phyloP scores from a whole-genome alignment of 2,797 vertebrate genomes.

The Staurois parvus region DNA sequence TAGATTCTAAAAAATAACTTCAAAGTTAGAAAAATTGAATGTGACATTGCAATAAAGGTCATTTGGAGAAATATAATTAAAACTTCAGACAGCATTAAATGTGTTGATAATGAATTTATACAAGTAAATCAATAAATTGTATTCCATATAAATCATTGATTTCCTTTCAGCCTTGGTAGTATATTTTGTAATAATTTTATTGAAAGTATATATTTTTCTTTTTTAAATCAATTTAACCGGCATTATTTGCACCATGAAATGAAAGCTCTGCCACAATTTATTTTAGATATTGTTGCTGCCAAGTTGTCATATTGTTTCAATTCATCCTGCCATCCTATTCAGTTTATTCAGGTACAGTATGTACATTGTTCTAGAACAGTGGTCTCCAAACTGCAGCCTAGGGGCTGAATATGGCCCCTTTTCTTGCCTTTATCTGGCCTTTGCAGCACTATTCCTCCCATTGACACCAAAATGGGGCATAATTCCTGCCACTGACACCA shows the following conservation, averaged over 20 bases:
- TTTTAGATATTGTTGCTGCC: neutral
- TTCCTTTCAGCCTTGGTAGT: slow-evolving; percentile 1
- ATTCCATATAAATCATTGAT: slow-evolving; percentile 23
- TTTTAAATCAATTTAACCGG: neutral
- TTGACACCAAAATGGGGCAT: no score
- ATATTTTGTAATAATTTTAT: slow-evolving; percentile 11
- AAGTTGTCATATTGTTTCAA: neutral
- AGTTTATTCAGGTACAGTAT: no score
- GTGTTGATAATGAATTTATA: slow-evolving; percentile 23
- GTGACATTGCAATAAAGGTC: slow-evolving; percentile 46
- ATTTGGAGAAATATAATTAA: slow-evolving; percentile 48
- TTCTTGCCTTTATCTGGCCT: no score
- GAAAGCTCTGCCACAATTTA: neutral
- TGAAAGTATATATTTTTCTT: neutral
- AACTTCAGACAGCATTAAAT: slow-evolving; percentile 47
- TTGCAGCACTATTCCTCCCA: no score
- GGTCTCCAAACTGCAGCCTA: no score
- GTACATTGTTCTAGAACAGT: no score
- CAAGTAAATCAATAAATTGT: slow-evolving; percentile 19
- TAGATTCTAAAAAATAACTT: slow-evolving; percentile 32
- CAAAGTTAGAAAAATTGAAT: slow-evolving; percentile 27
- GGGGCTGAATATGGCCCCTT: no score
- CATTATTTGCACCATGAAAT: neutral
- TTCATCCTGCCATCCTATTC: no score
- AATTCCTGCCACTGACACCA: no score